Evolutionary conservation across 2,113 vertebrate genomes (phyloP), one percentile per base, ranked within the genome.

Genomic region (Apteryx mantelli): DNA sequence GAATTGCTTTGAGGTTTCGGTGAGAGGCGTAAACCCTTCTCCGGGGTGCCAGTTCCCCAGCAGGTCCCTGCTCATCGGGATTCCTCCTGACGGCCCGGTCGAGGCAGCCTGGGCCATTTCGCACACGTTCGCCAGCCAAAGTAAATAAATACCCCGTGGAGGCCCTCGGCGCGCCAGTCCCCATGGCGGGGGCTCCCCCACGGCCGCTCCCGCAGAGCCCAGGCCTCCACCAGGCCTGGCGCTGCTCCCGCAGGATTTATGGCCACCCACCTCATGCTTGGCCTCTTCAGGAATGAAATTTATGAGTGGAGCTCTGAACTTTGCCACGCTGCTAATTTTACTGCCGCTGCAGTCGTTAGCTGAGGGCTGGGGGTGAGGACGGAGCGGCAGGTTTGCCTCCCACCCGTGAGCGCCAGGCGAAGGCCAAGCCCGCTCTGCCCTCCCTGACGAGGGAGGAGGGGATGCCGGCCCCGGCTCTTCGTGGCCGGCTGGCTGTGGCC

Each of bases 271-370:
- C 82, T 86, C 76, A 91, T 12, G 89, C 89, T 86, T 86, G 60
- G 44, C 76, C 76, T 81, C 68, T 68, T 60, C 86, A 74, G 84
- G 81, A 75, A 91, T 91, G 68, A 80, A 86, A 86, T 86, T 91
- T 91, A 91, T 86, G 89, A 81, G 82, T 52, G 56, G 68, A 86
- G 52, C 82, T 32, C 30, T 91, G 89, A 86, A 81, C 82, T 91
- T 86, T 86, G 66, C 82, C 68, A 86, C 82, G 66, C 71, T 53
- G 36, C 82, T 91, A 81, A 91, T 91, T 86, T 86, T 91, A 91
- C 50, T 55, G 89, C 82, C 65, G 82, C 75, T 52, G 82, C 74
- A 76, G 74, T 74, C 44, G 65, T 75, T 91, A 74, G 42, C 30
- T 65, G n/a, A 42, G 66, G 48, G 60, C 53, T 30, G 55, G n/a